Percentiles rank a stretch among this genome's conserved stretches.
Evolutionary conservation across 1,140 invertebrate genomes (phyloP).

Genomic region (Ericerus pela): DNA sequence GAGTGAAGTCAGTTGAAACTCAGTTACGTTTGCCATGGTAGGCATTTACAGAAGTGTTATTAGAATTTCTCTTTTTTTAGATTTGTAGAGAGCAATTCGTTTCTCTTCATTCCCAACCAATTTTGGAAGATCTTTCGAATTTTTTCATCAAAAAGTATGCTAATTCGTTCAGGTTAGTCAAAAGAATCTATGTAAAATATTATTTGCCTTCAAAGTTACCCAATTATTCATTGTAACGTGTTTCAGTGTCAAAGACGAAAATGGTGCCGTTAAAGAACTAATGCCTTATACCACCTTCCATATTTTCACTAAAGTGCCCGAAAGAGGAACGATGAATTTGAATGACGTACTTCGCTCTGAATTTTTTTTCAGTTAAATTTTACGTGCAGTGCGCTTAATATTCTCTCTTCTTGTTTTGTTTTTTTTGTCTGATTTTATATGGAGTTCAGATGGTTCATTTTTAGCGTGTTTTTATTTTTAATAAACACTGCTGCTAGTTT

Average conservation of each 20-base stretch:
- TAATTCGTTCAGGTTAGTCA: constrained; percentile 23
- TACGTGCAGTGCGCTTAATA: no score
- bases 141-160: constrained; percentile 40
- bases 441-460: no score
- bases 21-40: not conserved
- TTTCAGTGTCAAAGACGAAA: constrained; percentile 14
- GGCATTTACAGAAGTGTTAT: constrained; percentile 3
- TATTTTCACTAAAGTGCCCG: constrained; percentile 47
- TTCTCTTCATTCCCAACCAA: constrained; percentile 77
- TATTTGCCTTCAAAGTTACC: not conserved
- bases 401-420: no score
- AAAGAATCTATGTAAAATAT: constrained; percentile 13
- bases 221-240: not conserved
- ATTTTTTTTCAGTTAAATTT: constrained; percentile 70
- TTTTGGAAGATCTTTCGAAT: constrained; percentile 73
- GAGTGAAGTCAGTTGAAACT: constrained; percentile 54
- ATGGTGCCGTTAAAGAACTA: constrained; percentile 13
- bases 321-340: constrained; percentile 59
- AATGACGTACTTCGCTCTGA: constrained; percentile 54
- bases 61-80: constrained; percentile 34
- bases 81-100: constrained; percentile 94
- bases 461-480: no score
- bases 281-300: constrained; percentile 28
- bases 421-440: no score
- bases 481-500: no score